Evolutionary conservation across 2,113 vertebrate genomes (phyloP), one percentile per base, ranked within the genome.

Genomic region (Planiliza haematocheilus): DNA sequence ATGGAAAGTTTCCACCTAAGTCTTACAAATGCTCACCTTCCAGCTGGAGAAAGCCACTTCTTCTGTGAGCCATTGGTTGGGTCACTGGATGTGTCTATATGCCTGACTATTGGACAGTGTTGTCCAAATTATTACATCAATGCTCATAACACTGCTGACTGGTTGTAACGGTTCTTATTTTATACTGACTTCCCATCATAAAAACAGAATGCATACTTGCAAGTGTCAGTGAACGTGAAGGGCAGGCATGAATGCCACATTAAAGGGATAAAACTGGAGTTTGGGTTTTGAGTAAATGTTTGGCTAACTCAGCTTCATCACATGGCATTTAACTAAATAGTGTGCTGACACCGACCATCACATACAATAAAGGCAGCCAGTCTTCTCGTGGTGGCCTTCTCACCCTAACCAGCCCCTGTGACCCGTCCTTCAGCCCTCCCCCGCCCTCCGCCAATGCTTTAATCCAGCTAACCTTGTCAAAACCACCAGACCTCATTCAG

Each of bases 381-480:
- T 87, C 82, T 84, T 84, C 74, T 78, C 41, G 14, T 50, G 69
- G 53, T 87, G 80, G 86, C 84, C 74, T 79, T 68, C 78, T 87
- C 75, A 85, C 78, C 73, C 86, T 74, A 50, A 30, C 64, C 75
- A 66, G 86, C 39, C 84, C 74, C 68, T 75, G 71, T 88, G 91
- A 91, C 88, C 89, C 76, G 79, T 81, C 86, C 88, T 90, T 90
- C 82, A 87, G 82, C 59, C 74, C 71, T 55, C 45, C 56, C 24
- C 24, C 5, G 24, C 24, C 24, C 24, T 30, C 70, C 45, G 12
- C 74, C 74, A 52, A 70, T 43, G 77, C 70, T 86, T 88, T 88
- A 90, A 89, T 91, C 85, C 88, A 81, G 86, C 88, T 92, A 91
- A 92, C 90, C 92, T 94, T 90, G 88, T 93, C 88, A 92, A 88